phyloP scores from a whole-genome alignment of 2,113 vertebrate genomes.

The Addax nasomaculatus region DNA sequence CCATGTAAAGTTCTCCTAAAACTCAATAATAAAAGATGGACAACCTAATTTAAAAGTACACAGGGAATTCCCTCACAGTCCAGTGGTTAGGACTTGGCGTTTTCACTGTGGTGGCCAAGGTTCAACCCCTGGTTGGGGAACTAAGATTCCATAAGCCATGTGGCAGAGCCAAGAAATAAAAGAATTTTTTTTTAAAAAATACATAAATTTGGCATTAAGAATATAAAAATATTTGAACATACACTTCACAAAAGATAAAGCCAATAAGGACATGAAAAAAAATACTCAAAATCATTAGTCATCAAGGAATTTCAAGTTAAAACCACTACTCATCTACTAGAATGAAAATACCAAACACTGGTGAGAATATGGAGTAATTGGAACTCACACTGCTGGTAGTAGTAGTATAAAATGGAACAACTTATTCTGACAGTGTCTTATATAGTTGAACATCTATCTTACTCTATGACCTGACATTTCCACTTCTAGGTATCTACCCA shows the following conservation, averaged over 20 bases:
- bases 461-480: not conserved
- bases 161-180: not conserved
- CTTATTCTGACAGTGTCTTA: not conserved
- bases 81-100: not conserved
- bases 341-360: not conserved
- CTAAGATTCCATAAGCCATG: not conserved
- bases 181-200: accelerated
- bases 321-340: not conserved
- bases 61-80: not conserved
- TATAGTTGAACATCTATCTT: not conserved
- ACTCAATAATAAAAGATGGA: not conserved
- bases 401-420: not conserved
- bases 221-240: not conserved
- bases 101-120: not conserved
- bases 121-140: not conserved
- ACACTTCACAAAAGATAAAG: not conserved
- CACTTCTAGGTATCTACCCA: not conserved
- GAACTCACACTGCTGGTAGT: not conserved
- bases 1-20: not conserved
- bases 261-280: not conserved
- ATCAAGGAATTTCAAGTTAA: not conserved
- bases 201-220: not conserved
- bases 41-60: not conserved
- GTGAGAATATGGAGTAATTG: not conserved
- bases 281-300: not conserved